Evolutionary conservation across 1,140 invertebrate species (phyloP).

Genomic region (Hesperophylax magnus): DNA sequence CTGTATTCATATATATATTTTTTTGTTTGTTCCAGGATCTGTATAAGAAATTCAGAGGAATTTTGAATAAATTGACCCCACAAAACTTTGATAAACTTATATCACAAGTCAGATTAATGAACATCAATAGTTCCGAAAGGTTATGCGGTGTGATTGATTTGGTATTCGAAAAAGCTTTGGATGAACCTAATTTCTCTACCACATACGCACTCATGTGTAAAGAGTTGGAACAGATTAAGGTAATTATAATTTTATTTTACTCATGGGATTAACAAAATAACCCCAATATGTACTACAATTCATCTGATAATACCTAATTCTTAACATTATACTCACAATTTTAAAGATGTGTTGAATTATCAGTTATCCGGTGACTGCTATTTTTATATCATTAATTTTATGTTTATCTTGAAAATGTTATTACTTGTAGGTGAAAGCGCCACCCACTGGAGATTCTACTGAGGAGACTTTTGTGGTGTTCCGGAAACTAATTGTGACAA

Average conservation of each 20-base stretch:
- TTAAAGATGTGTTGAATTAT: too few relatives aligned
- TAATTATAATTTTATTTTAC: conserved; percentile 57
- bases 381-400: too few relatives aligned
- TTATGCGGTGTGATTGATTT: conserved; percentile 89
- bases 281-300: too few relatives aligned
- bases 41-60: conserved; percentile 87
- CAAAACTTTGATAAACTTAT: conserved; percentile 91
- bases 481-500: conserved; percentile 84
- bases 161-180: conserved; percentile 95
- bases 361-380: too few relatives aligned
- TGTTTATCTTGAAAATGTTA: not conserved
- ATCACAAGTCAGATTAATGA: conserved; percentile 80
- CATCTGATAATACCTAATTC: too few relatives aligned
- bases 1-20: too few relatives aligned
- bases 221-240: conserved; percentile 75
- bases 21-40: conserved; percentile 68
- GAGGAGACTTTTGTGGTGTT: conserved; percentile 77
- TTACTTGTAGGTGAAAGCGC: conserved; percentile 6
- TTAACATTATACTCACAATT: too few relatives aligned
- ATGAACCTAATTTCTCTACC: conserved; percentile 93
- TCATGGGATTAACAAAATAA: too few relatives aligned
- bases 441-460: conserved; percentile 28
- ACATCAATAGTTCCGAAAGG: conserved; percentile 86
- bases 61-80: conserved; percentile 95
- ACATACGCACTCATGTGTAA: conserved; percentile 91